These are phyloP conservation scores for Spatulosminthurus flaviceps DNA, from an alignment of 2,888 invertebrate species.

Conservation along the genomic window DNA sequence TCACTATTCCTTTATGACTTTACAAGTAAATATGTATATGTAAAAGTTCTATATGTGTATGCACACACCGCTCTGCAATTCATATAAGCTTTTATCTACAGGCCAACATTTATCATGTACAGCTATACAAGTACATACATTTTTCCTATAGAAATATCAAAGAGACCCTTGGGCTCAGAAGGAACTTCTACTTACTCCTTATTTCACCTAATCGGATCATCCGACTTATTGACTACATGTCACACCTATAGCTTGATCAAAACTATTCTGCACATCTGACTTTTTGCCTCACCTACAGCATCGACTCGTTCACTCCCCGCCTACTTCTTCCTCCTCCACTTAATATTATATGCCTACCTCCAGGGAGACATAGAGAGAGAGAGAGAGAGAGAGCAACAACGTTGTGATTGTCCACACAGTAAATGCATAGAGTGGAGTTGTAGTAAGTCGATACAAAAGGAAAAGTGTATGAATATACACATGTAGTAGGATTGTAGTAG, in stretches of 20 bases:
- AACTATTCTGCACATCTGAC: conserved; percentile 36
- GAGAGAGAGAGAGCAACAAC: no score
- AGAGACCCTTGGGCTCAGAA: conserved; percentile 10
- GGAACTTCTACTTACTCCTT: conserved; percentile 26
- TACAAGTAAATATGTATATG: background rate
- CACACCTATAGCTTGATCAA: conserved; percentile 35
- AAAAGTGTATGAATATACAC: no score
- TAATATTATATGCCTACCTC: background rate
- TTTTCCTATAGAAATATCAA: background rate
- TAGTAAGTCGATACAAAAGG: no score
- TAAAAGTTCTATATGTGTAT: background rate
- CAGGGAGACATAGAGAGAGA: background rate
- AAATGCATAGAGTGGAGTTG: no score
- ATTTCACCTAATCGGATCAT: conserved; percentile 59
- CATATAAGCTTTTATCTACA: no score
- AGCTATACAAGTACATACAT: background rate
- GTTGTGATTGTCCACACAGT: no score
- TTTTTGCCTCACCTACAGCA: conserved; percentile 49
- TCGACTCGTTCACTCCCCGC: conserved; percentile 35
- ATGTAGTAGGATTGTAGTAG: no score
- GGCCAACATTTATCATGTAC: no score
- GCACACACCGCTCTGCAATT: no score
- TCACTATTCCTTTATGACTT: background rate
- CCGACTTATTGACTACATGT: conserved; percentile 60
- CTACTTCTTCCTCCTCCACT: background rate